These are phyloP conservation scores for Parnassius orleans DNA, from an alignment of 2,888 invertebrate species.

Conservation along the genomic window DNA sequence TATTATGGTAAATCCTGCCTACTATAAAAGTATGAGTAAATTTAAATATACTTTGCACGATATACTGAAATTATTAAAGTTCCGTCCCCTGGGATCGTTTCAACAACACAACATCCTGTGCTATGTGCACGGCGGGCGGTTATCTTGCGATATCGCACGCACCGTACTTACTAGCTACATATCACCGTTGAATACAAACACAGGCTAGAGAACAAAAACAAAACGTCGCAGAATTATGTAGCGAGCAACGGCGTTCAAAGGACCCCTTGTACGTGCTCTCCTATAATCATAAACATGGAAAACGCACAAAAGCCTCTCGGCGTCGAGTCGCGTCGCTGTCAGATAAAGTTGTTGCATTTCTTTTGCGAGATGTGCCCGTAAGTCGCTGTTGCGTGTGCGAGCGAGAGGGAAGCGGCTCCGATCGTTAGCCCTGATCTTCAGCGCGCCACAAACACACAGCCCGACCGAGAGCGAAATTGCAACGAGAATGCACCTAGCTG, in stretches of 20 bases:
- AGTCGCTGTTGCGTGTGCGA: constrained; percentile 46
- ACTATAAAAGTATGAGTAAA: too few species aligned
- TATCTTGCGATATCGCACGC: constrained; percentile 33
- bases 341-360: constrained; percentile 79
- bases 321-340: constrained; percentile 73
- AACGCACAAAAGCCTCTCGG: constrained; percentile 80
- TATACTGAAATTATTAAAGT: background rate
- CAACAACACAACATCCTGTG: constrained; percentile 34
- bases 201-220: constrained; percentile 63
- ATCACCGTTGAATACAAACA: constrained; percentile 45
- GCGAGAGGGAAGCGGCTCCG: constrained; percentile 63
- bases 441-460: constrained; percentile 80
- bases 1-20: too few species aligned
- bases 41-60: too few species aligned
- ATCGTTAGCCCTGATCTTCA: constrained; percentile 82
- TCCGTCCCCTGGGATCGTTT: constrained; percentile 5
- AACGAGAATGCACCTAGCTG: constrained; percentile 80
- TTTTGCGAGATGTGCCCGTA: constrained; percentile 64
- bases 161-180: constrained; percentile 36
- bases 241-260: constrained; percentile 70
- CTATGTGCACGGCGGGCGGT: constrained; percentile 37
- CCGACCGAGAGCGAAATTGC: constrained; percentile 82
- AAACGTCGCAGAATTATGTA: constrained; percentile 61
- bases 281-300: constrained; percentile 80
- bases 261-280: constrained; percentile 75